Base-by-base conservation (phyloP, 2,797 vertebrate genomes). In the Sebastes itinus region DNA sequence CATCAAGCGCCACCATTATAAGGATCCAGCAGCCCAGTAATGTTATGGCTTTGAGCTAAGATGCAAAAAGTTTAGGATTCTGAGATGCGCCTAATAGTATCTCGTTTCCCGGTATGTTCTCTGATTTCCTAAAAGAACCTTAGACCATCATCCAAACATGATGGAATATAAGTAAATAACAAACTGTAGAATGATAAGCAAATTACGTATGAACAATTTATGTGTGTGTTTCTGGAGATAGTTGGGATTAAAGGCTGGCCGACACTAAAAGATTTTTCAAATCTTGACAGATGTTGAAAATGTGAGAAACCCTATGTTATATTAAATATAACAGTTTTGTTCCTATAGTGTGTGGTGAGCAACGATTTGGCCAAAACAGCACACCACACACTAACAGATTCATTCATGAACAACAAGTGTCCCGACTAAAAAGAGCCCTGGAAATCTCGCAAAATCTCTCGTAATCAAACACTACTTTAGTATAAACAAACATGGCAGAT, bases 41-140 rank as follows among this genome's bases (percentile, higher is more conserved):
- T 83, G 75, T 78, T 80, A 59, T 76, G 87, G 89, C 88, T 90
- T 88, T 86, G 65, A 83, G 84, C 79, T 80, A 80, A 91, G 81
- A 91, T 69, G 85, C 88, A 74, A 68, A 16, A 72, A 59, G 81
- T 88, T 88, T 84, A 76, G 18, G 2, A 84, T 81, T 86, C 64
- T 22, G 58, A 77, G 72, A 84, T 69, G 72, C 14, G 18, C 66
- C 75, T 81, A 90, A 83, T 86, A 60, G 74, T 88, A 92, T 92
- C 87, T 88, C 67, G 63, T 62, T 70, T 78, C 67, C 63, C 80
- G 83, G 87, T 71, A 86, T 46, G 80, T 60, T 7, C 52, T 75
- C 68, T 75, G 70, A 85, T 79, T 86, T 84, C n/a, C 61, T 81
- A 35, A 69, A 80, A 87, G 33, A 71, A 68, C 55, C 70, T 77